A percentile compares a stretch with the other conserved stretches of the same genome.
These are phyloP conservation scores for Epizoanthus rinbou DNA, from an alignment of 92 coral and sea anemone species.

Conservation along the genomic window DNA sequence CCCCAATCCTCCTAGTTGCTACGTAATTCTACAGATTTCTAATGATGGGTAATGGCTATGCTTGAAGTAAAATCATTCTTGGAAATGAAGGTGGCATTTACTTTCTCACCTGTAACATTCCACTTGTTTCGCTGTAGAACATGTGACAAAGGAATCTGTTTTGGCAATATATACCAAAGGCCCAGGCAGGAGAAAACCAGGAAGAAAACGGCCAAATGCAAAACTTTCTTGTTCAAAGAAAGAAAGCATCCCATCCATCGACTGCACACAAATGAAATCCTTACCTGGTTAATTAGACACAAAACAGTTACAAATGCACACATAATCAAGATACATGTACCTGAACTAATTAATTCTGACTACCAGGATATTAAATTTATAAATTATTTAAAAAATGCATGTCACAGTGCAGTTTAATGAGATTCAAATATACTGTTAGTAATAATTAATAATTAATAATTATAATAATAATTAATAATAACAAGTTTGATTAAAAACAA, in stretches of 20 bases:
- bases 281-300: conserved; percentile 56
- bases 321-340: background rate
- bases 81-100: background rate
- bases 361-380: too few relatives aligned
- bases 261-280: conserved; percentile 93
- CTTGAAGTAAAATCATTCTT: too few relatives aligned
- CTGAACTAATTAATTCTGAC: too few relatives aligned
- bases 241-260: conserved; percentile 99
- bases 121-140: conserved; percentile 80
- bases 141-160: conserved; percentile 87
- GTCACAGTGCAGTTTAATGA: too few relatives aligned
- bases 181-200: conserved; percentile 92
- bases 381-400: too few relatives aligned
- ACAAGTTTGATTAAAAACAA: too few relatives aligned
- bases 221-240: conserved; percentile 99
- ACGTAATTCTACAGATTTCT: too few relatives aligned
- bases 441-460: too few relatives aligned
- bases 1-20: too few relatives aligned
- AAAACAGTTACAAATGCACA: background rate
- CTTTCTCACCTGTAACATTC: conserved; percentile 88
- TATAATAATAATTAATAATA: too few relatives aligned
- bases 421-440: too few relatives aligned
- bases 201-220: conserved; percentile 98
- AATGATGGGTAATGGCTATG: too few relatives aligned
- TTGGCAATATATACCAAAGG: conserved; percentile 79